phyloP scores from a whole-genome alignment of 2,888 invertebrate species.

The Drosophila kanekoi region DNA sequence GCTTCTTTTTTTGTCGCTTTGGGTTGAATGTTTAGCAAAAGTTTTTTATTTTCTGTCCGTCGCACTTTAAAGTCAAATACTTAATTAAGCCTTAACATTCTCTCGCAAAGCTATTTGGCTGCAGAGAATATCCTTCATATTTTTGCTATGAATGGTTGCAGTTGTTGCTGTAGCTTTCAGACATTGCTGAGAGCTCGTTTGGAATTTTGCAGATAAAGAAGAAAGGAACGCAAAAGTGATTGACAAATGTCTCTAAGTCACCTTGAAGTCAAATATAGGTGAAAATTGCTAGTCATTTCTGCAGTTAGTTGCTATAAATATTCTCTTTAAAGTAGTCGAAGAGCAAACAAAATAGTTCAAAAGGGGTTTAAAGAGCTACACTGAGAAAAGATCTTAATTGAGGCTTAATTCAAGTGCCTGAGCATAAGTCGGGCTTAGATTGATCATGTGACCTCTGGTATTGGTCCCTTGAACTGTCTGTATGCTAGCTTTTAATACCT shows the following conservation, averaged over 20 bases:
- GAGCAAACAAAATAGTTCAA: neutral
- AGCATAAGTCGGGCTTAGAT: no score
- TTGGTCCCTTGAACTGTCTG: neutral
- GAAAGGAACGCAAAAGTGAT: slow-evolving; percentile 1
- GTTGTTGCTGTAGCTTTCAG: no score
- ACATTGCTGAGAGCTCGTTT: neutral
- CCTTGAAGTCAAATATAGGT: slow-evolving; percentile 20
- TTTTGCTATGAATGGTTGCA: neutral
- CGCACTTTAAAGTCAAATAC: slow-evolving; percentile 51
- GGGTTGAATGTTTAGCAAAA: slow-evolving; percentile 72
- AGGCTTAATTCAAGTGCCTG: no score
- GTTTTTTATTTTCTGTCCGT: slow-evolving; percentile 62
- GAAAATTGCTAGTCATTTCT: neutral
- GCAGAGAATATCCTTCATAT: slow-evolving; percentile 5
- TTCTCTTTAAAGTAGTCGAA: neutral
- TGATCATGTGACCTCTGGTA: neutral
- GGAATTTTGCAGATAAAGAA: slow-evolving; percentile 7
- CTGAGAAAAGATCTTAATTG: no score
- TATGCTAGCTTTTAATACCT: neutral
- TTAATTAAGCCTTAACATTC: slow-evolving; percentile 53
- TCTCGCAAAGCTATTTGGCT: slow-evolving; percentile 14
- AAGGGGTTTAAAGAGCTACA: no score
- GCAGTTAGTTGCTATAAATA: neutral
- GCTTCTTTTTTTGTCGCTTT: slow-evolving; percentile 31
- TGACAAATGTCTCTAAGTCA: slow-evolving; percentile 18